phyloP scores from a whole-genome alignment of 2,797 vertebrate species.

The Mormyrops boulengeri region DNA sequence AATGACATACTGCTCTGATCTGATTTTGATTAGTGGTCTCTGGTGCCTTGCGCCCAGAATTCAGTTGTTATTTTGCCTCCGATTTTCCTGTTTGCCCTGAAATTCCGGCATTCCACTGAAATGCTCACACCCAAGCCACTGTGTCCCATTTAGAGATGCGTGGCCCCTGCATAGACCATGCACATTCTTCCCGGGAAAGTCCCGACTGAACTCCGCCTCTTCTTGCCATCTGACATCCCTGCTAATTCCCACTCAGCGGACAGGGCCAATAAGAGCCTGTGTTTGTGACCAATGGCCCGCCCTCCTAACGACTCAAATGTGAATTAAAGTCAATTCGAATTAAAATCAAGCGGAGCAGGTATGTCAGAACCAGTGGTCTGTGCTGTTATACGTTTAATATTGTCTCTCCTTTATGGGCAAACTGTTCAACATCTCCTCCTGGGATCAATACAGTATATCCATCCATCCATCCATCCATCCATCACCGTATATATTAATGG shows the following conservation, averaged over 20 bases:
- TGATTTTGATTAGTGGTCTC: not conserved
- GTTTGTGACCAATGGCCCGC: not conserved
- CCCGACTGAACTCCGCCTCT: not conserved
- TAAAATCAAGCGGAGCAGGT: not conserved
- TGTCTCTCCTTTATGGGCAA: constrained; percentile 27
- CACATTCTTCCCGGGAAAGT: not conserved
- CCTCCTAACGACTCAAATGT: not conserved
- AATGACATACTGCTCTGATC: not conserved
- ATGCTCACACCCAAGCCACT: not conserved
- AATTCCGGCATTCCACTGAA: not conserved
- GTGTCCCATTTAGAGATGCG: not conserved
- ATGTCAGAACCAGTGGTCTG: not conserved
- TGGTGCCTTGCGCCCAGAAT: not conserved
- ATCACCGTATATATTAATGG: constrained; percentile 31
- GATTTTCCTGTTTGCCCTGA: not conserved
- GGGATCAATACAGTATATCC: not conserved
- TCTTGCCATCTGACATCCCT: not conserved
- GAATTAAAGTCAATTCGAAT: not conserved
- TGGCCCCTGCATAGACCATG: not conserved
- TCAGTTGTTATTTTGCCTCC: not conserved
- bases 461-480: not conserved
- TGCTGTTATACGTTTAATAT: not conserved
- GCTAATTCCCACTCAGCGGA: not conserved
- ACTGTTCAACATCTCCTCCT: constrained; percentile 42
- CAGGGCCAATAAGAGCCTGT: not conserved